A percentile compares a stretch with the other conserved stretches of the same genome.
These are phyloP conservation scores for Harmothoe impar DNA, from an alignment of 2,888 invertebrate genomes.

Conservation along the genomic window DNA sequence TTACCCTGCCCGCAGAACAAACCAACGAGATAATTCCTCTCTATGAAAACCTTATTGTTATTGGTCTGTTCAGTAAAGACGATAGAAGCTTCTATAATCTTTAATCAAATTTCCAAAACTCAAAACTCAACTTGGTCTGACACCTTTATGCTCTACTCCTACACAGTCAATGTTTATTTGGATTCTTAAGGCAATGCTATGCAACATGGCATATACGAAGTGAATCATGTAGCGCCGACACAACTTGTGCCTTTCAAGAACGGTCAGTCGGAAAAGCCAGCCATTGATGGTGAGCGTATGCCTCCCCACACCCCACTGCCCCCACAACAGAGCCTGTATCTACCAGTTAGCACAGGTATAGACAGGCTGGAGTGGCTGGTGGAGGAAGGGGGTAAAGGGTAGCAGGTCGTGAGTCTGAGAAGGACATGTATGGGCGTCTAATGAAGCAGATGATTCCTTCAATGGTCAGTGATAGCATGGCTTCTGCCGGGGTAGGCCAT, in stretches of 20 bases:
- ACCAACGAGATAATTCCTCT: too few relatives aligned
- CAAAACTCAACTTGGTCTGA: background rate
- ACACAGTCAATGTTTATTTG: background rate
- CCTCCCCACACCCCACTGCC: background rate
- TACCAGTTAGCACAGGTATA: background rate
- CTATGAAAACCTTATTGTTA: too few relatives aligned
- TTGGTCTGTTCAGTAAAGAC: too few relatives aligned
- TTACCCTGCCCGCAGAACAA: too few relatives aligned
- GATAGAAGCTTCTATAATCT: too few relatives aligned
- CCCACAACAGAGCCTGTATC: background rate
- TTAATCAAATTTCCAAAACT: too few relatives aligned
- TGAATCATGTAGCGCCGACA: background rate
- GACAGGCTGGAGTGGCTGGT: background rate
- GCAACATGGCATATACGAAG: background rate
- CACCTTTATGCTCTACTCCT: too few relatives aligned
- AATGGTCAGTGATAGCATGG: slow-evolving; percentile 30
- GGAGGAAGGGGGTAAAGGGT: background rate
- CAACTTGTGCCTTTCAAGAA: background rate
- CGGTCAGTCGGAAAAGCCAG: slow-evolving; percentile 18
- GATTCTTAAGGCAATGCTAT: background rate
- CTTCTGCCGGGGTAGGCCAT: background rate
- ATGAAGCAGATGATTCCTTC: slow-evolving; percentile 30
- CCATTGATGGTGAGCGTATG: background rate
- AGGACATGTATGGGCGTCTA: background rate
- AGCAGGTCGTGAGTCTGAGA: background rate